Evolutionary conservation across 2,113 vertebrate genomes (phyloP).

Genomic region (Cephalopterus ornatus): DNA sequence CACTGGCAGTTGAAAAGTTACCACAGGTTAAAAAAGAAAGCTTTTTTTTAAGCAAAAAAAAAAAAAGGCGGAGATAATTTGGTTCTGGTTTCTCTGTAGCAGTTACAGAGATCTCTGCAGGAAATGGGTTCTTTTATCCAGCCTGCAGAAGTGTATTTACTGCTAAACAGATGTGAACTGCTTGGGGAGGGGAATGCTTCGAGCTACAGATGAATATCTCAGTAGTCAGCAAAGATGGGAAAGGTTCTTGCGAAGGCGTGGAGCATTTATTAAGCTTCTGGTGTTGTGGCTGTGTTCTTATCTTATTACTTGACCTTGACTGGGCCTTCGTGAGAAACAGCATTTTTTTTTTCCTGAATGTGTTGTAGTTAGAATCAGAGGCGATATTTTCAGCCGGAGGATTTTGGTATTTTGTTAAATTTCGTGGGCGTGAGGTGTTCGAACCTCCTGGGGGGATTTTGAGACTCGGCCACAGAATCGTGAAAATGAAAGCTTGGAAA

Average conservation of each 20-base stretch:
- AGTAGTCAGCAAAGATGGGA: not conserved
- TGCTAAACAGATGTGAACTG: not conserved
- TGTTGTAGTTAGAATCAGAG: not conserved
- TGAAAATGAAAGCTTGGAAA: not conserved
- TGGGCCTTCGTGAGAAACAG: not conserved
- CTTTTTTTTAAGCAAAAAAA: rapidly evolving
- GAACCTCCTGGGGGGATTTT: not conserved
- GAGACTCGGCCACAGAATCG: not conserved
- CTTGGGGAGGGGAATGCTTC: not conserved
- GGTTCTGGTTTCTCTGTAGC: not conserved
- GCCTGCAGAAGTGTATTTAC: not conserved
- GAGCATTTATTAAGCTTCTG: not conserved
- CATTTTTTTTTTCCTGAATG: not conserved
- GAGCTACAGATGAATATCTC: not conserved
- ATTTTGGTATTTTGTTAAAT: not conserved
- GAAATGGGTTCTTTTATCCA: not conserved
- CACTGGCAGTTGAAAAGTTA: not conserved
- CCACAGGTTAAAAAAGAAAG: not conserved
- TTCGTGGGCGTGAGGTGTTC: not conserved
- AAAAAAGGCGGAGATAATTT: not conserved
- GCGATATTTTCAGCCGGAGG: not conserved
- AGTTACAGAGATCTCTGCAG: not conserved
- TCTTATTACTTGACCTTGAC: not conserved
- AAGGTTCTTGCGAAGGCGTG: not conserved
- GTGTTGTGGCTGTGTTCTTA: not conserved